Evolutionary conservation across 2,113 vertebrate species (phyloP).

Genomic region (Callorhinus ursinus): DNA sequence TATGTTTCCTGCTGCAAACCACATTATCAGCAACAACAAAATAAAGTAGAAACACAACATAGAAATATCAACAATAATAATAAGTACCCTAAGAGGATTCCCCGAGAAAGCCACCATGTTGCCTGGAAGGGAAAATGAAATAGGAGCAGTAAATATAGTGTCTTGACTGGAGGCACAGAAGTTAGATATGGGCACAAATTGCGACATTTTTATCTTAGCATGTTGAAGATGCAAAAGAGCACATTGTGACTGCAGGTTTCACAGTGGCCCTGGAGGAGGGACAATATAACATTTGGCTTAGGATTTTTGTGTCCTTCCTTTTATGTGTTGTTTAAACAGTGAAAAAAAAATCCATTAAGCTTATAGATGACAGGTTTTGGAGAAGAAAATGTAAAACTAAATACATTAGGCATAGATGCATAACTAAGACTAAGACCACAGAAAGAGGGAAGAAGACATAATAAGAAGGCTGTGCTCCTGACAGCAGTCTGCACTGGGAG

Average conservation of each 20-base stretch:
- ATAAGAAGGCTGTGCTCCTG: not conserved
- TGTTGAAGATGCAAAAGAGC: not conserved
- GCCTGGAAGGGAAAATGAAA: not conserved
- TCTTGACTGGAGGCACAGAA: not conserved
- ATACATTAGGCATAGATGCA: not conserved
- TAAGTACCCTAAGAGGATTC: not conserved
- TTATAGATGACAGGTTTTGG: not conserved
- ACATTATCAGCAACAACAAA: not conserved
- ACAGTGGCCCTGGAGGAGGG: not conserved
- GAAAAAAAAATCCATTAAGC: slow-evolving; percentile 24
- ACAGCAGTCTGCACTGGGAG: not conserved
- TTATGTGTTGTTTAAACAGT: not conserved
- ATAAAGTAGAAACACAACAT: not conserved
- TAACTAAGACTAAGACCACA: not conserved
- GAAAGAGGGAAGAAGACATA: not conserved
- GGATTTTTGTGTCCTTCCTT: not conserved
- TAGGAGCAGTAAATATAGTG: not conserved
- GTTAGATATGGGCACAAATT: not conserved
- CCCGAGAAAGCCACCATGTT: not conserved
- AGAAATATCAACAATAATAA: not conserved
- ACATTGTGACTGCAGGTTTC: not conserved
- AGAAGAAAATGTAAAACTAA: slow-evolving; percentile 39
- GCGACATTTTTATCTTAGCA: not conserved
- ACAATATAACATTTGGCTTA: not conserved
- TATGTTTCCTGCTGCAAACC: not conserved